Percentiles rank a stretch among this genome's conserved stretches.
Evolutionary conservation across 1,140 invertebrate genomes (phyloP).

Genomic region (Drosophila sp.): DNA sequence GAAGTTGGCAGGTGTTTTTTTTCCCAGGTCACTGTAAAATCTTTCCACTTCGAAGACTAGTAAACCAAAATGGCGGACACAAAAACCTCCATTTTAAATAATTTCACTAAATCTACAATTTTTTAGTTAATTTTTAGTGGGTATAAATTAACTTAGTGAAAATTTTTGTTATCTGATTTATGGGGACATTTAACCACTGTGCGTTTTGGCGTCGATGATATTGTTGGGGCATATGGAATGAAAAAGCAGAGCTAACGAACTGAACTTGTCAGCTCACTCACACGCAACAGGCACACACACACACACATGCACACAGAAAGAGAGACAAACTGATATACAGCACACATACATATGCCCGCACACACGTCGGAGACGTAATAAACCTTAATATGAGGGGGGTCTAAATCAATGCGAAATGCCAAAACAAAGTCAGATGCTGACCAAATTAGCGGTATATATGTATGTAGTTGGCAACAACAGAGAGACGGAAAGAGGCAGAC

Average conservation of each 20-base stretch:
- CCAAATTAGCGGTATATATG: slow-evolving; percentile 60
- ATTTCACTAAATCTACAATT: too few relatives aligned
- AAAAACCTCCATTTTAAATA: too few relatives aligned
- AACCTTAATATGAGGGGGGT: slow-evolving; percentile 29
- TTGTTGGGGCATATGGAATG: slow-evolving; percentile 49
- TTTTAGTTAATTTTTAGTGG: too few relatives aligned
- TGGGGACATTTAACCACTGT: neutral
- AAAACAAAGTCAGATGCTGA: slow-evolving; percentile 69
- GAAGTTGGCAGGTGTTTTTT: neutral
- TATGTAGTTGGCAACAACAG: slow-evolving; percentile 68
- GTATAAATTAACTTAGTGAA: too few relatives aligned
- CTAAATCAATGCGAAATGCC: slow-evolving; percentile 66
- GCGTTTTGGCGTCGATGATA: slow-evolving; percentile 40
- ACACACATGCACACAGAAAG: slow-evolving; percentile 12
- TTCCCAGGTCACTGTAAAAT: neutral
- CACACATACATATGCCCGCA: neutral
- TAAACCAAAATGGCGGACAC: neutral
- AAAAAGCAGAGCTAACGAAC: slow-evolving; percentile 79
- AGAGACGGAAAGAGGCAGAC: slow-evolving; percentile 20
- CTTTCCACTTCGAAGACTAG: neutral
- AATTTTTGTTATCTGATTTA: neutral
- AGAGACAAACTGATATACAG: slow-evolving; percentile 1
- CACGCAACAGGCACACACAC: slow-evolving; percentile 38
- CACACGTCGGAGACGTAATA: slow-evolving; percentile 31
- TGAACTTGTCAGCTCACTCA: slow-evolving; percentile 61